A percentile compares a stretch with the other conserved stretches of the same genome.
Conservation (phyloP, 2,797 vertebrate species). For the Danio choprae region DNA sequence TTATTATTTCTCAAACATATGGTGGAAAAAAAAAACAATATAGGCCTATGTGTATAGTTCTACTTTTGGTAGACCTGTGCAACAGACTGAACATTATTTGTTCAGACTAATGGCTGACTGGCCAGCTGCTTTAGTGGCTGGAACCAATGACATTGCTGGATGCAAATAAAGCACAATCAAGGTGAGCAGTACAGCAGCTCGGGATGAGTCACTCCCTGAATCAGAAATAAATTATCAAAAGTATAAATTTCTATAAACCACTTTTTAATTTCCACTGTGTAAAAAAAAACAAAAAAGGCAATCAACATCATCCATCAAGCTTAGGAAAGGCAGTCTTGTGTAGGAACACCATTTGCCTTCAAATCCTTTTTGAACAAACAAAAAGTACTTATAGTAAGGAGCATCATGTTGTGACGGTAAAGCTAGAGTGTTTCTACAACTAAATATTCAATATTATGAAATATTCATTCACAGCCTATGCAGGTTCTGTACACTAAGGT, state of each 20-base stretch:
- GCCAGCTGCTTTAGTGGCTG: background rate
- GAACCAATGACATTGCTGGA: background rate
- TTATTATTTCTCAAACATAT: no score
- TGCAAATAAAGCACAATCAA: constrained; percentile 21
- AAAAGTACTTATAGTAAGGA: constrained; percentile 15
- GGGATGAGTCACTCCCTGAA: constrained; percentile 55
- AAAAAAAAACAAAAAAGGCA: constrained; percentile 51
- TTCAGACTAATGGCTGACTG: background rate
- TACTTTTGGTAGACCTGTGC: no score
- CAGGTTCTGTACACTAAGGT: no score
- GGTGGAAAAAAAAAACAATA: no score
- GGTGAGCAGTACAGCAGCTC: constrained; percentile 26
- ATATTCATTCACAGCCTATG: background rate
- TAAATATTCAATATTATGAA: no score
- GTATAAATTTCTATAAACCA: constrained; percentile 46
- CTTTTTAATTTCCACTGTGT: constrained; percentile 36
- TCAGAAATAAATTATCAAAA: constrained; percentile 53
- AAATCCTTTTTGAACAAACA: constrained; percentile 10
- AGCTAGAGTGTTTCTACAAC: constrained; percentile 22
- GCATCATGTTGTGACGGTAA: background rate
- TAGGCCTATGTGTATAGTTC: no score
- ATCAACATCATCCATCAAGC: constrained; percentile 18
- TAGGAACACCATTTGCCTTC: constrained; percentile 15
- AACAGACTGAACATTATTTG: no score
- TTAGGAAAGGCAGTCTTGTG: constrained; percentile 21